These are phyloP conservation scores for Leptinotarsa lineolata DNA, from an alignment of 1,140 invertebrate genomes.

Conservation along the genomic window DNA sequence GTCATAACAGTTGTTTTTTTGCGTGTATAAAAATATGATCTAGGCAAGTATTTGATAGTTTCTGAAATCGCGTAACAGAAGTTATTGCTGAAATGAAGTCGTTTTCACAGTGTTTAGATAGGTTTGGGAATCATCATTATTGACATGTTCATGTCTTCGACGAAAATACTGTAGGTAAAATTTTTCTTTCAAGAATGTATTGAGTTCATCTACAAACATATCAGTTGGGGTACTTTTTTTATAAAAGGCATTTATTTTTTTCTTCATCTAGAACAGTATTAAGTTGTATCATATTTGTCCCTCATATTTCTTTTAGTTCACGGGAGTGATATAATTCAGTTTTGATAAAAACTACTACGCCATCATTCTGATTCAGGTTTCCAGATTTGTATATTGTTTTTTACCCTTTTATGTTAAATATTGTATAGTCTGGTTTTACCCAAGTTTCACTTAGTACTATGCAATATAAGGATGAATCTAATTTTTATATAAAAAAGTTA, in stretches of 20 bases:
- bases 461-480: neutral
- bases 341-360: neutral
- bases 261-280: neutral
- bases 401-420: neutral
- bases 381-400: slow-evolving; percentile 11
- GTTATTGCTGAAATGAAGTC: neutral
- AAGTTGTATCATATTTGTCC: slow-evolving; percentile 2
- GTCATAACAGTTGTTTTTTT: neutral
- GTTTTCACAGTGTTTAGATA: neutral
- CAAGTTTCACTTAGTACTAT: slow-evolving; percentile 6
- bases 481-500: neutral
- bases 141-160: neutral
- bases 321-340: neutral
- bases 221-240: neutral
- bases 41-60: neutral
- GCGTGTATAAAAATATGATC: neutral
- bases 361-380: slow-evolving; percentile 13
- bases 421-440: neutral
- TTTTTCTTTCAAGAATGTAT: neutral
- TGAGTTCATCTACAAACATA: neutral
- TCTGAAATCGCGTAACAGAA: neutral
- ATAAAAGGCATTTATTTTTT: neutral
- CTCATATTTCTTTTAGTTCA: slow-evolving; percentile 13
- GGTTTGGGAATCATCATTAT: neutral
- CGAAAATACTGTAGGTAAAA: neutral